Base-by-base conservation (phyloP, 2,113 vertebrate genomes). In the Rana temporaria region DNA sequence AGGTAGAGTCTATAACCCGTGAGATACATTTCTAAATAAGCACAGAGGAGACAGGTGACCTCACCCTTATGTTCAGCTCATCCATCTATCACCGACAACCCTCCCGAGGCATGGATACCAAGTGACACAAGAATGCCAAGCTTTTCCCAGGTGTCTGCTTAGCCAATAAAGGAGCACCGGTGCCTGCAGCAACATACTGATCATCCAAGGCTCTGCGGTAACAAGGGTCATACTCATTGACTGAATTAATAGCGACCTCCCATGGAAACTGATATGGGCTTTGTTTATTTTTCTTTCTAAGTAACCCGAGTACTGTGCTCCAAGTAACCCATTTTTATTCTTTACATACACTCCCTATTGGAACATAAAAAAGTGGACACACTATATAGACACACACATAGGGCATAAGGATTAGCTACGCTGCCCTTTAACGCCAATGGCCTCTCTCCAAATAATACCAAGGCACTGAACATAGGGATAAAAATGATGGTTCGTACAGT, bases 91-190 rank as follows among this genome's bases (percentile, higher is more conserved):
- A 79, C 30, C 53, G 68, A 6, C 56, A 70, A 1, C 16, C 18
- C n/a, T 72, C 78, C 67, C 63, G 14, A n/a, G 78, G 67, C 78
- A 14, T 20, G 42, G 67, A 71, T 53, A 81, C 34, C n/a, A 26
- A 34, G 59, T 62, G 30, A 70, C 34, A 53, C 7, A 57, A 67
- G 16, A 67, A 48, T 24, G 3, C 48, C 34, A 64, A 26, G 38
- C 17, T 60, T 32, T 62, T 65, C 57, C 69, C 68, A 81, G 69
- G 68, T 72, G 79, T 64, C 60, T 65, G 38, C 67, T 55, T 53
- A 81, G 42, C 74, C 48, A 66, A 32, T 66, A 66, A 78, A 62
- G 34, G 34, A 48, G 19, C 19, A 69, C 65, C 52, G 42, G 16
- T 62, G 68, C 67, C 79, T 32, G 24, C 34, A 72, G 79, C 57